These are phyloP conservation scores for Martes martes DNA, from an alignment of 2,113 vertebrate species.

Conservation along the genomic window DNA sequence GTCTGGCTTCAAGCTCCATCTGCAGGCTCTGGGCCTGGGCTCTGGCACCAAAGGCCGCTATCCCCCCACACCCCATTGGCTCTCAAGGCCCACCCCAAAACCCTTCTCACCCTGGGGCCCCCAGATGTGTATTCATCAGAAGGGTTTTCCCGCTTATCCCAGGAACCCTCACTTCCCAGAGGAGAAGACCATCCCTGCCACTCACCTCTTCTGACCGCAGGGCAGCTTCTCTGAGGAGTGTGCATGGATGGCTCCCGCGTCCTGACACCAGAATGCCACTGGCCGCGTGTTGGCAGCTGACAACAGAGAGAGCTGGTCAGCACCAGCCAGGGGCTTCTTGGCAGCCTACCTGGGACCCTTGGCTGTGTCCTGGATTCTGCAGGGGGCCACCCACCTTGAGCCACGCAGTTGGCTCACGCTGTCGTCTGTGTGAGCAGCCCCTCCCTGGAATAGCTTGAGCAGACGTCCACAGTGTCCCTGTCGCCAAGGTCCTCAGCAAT, in stretches of 20 bases:
- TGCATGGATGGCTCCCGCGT: accelerated
- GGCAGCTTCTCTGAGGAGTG: neutral
- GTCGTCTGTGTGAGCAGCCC: neutral
- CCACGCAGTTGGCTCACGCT: accelerated
- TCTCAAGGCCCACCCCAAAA: neutral
- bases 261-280: neutral
- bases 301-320: neutral
- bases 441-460: neutral
- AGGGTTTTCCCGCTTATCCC: neutral
- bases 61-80: accelerated
- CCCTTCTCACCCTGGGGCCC: neutral
- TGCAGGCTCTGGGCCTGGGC: neutral
- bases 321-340: neutral
- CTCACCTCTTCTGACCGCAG: neutral
- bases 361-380: neutral
- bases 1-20: neutral
- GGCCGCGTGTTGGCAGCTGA: neutral
- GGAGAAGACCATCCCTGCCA: neutral
- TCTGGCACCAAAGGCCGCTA: neutral
- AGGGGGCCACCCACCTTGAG: neutral
- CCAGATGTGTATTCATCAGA: neutral
- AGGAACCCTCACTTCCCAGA: neutral
- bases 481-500: neutral
- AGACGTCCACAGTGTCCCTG: neutral
- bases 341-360: neutral